Conservation (phyloP, 2,797 vertebrate species). For the Pseudochirops cupreus region DNA sequence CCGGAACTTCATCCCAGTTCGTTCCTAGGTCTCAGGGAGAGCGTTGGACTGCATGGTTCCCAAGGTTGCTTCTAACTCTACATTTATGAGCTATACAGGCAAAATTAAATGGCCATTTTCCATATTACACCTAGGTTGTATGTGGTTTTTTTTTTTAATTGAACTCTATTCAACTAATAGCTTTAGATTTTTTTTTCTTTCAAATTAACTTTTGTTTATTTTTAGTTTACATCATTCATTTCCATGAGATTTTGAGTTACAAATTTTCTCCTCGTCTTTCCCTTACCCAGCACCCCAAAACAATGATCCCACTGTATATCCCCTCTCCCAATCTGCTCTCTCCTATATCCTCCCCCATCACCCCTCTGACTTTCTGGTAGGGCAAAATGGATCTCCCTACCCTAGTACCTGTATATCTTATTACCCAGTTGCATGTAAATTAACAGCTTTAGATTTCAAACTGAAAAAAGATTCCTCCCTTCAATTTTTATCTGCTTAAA, state of each 20-base stretch:
- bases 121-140: background rate
- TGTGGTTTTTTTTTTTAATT: background rate
- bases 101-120: constrained; percentile 23
- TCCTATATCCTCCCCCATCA: too few relatives aligned
- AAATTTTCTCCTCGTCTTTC: too few relatives aligned
- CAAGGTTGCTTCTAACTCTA: background rate
- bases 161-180: constrained; percentile 23
- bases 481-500: constrained; percentile 12
- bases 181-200: background rate
- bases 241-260: too few relatives aligned
- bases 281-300: too few relatives aligned
- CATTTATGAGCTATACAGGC: background rate
- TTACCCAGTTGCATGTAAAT: too few relatives aligned
- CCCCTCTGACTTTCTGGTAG: too few relatives aligned
- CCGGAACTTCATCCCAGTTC: background rate
- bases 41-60: background rate
- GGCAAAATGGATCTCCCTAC: too few relatives aligned
- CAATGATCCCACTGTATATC: too few relatives aligned
- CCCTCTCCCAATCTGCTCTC: too few relatives aligned
- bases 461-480: constrained; percentile 9
- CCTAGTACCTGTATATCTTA: too few relatives aligned
- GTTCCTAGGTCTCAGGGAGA: background rate
- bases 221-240: too few relatives aligned
- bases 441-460: background rate
- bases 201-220: too few relatives aligned